Percentiles rank a stretch among this genome's conserved stretches.
phyloP scores from a whole-genome alignment of 2,888 invertebrate species.

The Bimastos eiseni region DNA sequence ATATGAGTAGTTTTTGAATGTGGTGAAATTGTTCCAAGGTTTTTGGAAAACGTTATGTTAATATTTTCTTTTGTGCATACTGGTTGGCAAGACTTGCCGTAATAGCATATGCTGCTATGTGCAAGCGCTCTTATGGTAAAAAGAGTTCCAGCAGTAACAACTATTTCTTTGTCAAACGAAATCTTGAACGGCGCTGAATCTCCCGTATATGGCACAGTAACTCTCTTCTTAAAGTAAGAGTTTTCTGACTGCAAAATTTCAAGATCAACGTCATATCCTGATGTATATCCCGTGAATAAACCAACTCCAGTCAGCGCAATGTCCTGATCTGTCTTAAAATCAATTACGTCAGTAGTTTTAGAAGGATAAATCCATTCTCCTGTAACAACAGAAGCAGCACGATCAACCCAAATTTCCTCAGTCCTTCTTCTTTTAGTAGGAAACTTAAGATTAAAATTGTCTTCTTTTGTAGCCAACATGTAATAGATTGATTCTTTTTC shows the following conservation, averaged over 20 bases:
- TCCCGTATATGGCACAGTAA: not conserved
- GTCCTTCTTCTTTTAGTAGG: not conserved
- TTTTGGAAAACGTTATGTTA: too few relatives aligned
- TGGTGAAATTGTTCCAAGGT: too few relatives aligned
- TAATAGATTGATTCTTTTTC: not conserved
- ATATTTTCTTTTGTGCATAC: too few relatives aligned
- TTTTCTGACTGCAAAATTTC: not conserved
- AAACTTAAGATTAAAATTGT: not conserved
- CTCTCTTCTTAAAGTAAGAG: not conserved
- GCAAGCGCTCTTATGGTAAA: too few relatives aligned
- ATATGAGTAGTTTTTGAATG: too few relatives aligned
- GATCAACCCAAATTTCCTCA: not conserved
- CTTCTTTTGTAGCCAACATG: not conserved
- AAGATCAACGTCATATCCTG: not conserved
- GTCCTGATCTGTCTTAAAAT: not conserved
- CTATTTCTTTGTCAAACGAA: too few relatives aligned
- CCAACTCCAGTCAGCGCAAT: not conserved
- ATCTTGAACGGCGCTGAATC: not conserved
- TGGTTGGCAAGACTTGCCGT: too few relatives aligned
- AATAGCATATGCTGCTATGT: too few relatives aligned
- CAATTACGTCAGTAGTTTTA: not conserved
- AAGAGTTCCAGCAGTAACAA: too few relatives aligned
- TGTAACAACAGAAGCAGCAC: not conserved
- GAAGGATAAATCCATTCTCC: not conserved
- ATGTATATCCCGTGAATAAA: not conserved